Base-by-base conservation (phyloP, 2,113 vertebrate species). In the Ploceus nigricollis region DNA sequence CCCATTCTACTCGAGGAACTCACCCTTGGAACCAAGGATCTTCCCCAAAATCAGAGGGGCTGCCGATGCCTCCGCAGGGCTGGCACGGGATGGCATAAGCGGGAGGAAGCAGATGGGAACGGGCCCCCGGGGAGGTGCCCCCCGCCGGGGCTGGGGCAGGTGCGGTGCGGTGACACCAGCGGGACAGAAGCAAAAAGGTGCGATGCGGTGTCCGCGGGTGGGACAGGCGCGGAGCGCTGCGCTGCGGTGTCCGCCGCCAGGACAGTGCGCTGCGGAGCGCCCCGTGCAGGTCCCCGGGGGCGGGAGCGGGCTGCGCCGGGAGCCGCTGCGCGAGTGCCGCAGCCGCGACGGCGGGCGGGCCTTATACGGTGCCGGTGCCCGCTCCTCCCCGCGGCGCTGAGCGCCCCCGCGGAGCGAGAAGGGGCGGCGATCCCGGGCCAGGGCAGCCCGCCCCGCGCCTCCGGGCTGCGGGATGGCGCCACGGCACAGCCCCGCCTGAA, bases 371-470 rank as follows among this genome's bases (percentile, higher is more conserved):
- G 0, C 54, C 54, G 25, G 37, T 35, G 48, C 47, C 90, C 88
- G 96, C 96, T 94, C 95, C 96, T 91, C 92, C 94, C 96, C 82
- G 75, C 45, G 48, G 44, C 61, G 31, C 63, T 48, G 61, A 44
- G 87, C 76, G 47, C 56, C 75, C 45, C 79, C 79, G 82, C 87
- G 35, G 61, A 91, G 76, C 48, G 28, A 30, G n/a, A 75, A 56
- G 56, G 78, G 93, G 94, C 78, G 96, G 96, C 14, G 82, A 87
- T 73, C 44, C 17, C 22, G 15, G 42, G 45, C 25, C 20, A 1
- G 23, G 6, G 50, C 75, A 23, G 37, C 11, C 54, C 15, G 25
- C 24, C 27, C 76, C 8, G 35, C 7, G 28, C 42, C 81, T 44
- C 31, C 21, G 37, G 35, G 39, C 56, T 31, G 56, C 19, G 31